Evolutionary conservation across 1,140 invertebrate species (phyloP), one percentile per base, ranked within the genome.

Genomic region (Telenomus remus): DNA sequence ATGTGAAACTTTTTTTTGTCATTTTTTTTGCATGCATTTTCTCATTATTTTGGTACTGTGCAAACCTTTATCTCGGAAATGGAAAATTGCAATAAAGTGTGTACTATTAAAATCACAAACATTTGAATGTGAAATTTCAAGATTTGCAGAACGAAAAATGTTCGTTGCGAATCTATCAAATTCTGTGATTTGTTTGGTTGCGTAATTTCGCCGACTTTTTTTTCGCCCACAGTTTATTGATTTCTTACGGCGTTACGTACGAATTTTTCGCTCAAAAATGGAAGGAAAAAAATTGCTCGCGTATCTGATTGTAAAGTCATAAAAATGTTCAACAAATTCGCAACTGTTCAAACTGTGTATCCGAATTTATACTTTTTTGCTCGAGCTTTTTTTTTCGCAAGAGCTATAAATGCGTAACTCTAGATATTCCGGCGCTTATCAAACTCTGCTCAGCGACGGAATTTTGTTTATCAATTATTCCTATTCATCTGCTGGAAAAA

Each of bases 301-400:
- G 11, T 39, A 39, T 64, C 27, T 63, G 49, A 37, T 54, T 54
- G 50, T 56, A 56, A 49, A 56, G 35, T 65, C 35, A 50, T 50
- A 65, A 35, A 51, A 66, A 66, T 57, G 48, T 66, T 57, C 44
- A 44, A 43, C 42, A 57, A 64, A 48, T 57, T 56, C 55, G 48
- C 27, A 37, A 51, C 27, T 16, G 44, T 66, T 27, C 54, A 3
- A 66, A 39, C 7, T 15, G 35, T 59, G 15, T 49, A 59, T 14
- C 12, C 50, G 33, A 33, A 50, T 47, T 54, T 53, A 19, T 42
- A 53, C 46, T 43, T 63, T 56, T 66, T 34, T 8, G n/a, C n/a
- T n/a, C n/a, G n/a, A n/a, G n/a, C 48, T 34, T 33, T 49, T 37
- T 51, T 27, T 27, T 27, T 27, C 19, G 6, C 19, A 27, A 3